These are phyloP conservation scores for Nemurella pictetii DNA, from an alignment of 2,888 invertebrate genomes.

Conservation along the genomic window DNA sequence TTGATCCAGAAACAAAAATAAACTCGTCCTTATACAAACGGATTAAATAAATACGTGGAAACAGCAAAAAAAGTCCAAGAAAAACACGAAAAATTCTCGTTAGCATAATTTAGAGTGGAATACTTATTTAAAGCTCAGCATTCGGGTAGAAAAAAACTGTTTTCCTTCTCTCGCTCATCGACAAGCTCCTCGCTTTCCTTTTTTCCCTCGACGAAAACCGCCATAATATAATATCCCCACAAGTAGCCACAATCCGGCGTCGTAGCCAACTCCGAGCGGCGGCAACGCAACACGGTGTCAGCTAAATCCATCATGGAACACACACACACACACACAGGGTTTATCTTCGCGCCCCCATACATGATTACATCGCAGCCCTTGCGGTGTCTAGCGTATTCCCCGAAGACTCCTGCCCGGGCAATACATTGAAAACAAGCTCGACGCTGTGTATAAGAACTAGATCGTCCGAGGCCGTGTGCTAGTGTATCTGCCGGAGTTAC, in stretches of 20 bases:
- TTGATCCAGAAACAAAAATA: not conserved
- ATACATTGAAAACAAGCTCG: not conserved
- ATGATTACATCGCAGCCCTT: constrained; percentile 15
- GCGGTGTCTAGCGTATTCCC: not conserved
- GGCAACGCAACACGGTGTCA: not conserved
- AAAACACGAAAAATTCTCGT: not conserved
- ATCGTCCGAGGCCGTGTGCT: not conserved
- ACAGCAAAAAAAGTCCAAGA: not conserved
- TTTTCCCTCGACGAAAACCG: not conserved
- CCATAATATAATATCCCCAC: no score
- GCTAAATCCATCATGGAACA: constrained; percentile 8
- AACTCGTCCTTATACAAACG: not conserved
- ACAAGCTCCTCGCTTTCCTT: not conserved
- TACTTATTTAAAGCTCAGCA: not conserved
- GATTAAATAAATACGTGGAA: not conserved
- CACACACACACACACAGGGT: constrained; percentile 7
- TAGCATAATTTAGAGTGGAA: not conserved
- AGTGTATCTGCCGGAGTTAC: not conserved
- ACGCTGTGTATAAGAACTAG: not conserved
- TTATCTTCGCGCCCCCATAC: constrained; percentile 8
- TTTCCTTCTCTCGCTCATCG: not conserved
- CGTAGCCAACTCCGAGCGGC: not conserved
- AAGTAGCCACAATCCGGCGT: not conserved
- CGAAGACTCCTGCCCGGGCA: not conserved
- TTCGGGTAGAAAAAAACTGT: not conserved